Base-by-base conservation (phyloP, 2,797 vertebrate genomes). In the Clarias platycephalus region DNA sequence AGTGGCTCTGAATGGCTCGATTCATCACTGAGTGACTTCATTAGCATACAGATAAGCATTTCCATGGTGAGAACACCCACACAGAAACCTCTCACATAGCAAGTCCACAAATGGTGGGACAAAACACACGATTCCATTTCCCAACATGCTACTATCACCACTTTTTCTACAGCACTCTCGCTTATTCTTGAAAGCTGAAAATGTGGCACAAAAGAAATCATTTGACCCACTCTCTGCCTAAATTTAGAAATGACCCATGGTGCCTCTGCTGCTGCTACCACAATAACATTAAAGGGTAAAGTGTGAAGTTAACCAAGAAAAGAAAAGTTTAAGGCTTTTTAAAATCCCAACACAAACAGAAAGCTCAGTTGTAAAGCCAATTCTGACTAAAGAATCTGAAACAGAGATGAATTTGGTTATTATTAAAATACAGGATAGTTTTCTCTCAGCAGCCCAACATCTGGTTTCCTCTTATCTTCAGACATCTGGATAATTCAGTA, bases 1-100 rank as follows among this genome's bases (percentile, higher is more conserved):
- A 88, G 82, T 85, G 85, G 60, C 82, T 89, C 82, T 90, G 88
- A 93, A 93, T 91, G 90, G 86, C 83, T 76, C 87, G 67, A 89
- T 92, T 93, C 87, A 92, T 81, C 88, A 85, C 83, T 31, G 90
- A 80, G 62, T 60, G 71, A 85, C 63, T 86, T 88, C 24, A 89
- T 85, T 86, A 85, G 76, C 85, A 85, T 85, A 79, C 2, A 26
- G 34, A 72, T 83, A 86, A 76, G 49, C 84, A 91, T 91, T 91
- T 90, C 78, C 87, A 92, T 84, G 81, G 76, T 85, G 66, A 90
- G 87, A 83, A 88, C 82, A 92, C 91, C 86, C 83, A 87, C 81
- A 72, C 86, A 90, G 72, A 90, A 82, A 83, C 88, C 64, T 88
- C 71, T 84, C 74, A 58, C 62, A 85, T 79, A 81, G 71, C n/a